phyloP scores from a whole-genome alignment of 2,113 vertebrate species.

The Syngnathus typhle region DNA sequence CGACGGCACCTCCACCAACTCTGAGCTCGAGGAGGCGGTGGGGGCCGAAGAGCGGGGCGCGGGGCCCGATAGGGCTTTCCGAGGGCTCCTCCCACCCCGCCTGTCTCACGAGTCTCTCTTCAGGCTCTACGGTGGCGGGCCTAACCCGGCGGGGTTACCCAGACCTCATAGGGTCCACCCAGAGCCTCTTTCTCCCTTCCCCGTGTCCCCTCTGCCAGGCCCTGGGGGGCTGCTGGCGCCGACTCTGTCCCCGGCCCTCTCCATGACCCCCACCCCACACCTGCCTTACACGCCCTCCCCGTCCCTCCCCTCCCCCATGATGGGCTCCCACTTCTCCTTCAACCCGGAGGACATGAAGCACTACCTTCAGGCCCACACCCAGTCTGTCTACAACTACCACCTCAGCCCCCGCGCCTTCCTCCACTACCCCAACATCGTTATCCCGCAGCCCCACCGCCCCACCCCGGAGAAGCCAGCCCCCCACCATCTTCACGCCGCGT shows the following conservation, averaged over 20 bases:
- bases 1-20: slow-evolving; percentile 83
- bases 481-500: slow-evolving; percentile 59
- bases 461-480: slow-evolving; percentile 46
- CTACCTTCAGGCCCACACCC: slow-evolving; percentile 87
- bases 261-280: slow-evolving; percentile 83
- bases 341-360: slow-evolving; percentile 92
- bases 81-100: slow-evolving; percentile 75
- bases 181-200: slow-evolving; percentile 81
- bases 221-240: slow-evolving; percentile 74
- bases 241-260: slow-evolving; percentile 80
- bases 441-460: slow-evolving; percentile 85
- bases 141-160: slow-evolving; percentile 64
- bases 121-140: slow-evolving; percentile 73
- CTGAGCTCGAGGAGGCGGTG: slow-evolving; percentile 80
- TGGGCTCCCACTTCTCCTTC: slow-evolving; percentile 87
- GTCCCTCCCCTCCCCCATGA: slow-evolving; percentile 82
- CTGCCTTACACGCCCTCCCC: slow-evolving; percentile 85
- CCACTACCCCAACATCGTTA: slow-evolving; percentile 85
- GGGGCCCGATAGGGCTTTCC: slow-evolving; percentile 67
- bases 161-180: slow-evolving; percentile 76
- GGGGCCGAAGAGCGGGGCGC: slow-evolving; percentile 64
- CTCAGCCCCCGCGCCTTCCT: slow-evolving; percentile 88
- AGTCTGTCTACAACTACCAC: slow-evolving; percentile 94
- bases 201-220: slow-evolving; percentile 80
- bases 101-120: slow-evolving; percentile 80